Base-by-base conservation (phyloP, 2,888 invertebrate species). In the Syrphus vitripennis region DNA sequence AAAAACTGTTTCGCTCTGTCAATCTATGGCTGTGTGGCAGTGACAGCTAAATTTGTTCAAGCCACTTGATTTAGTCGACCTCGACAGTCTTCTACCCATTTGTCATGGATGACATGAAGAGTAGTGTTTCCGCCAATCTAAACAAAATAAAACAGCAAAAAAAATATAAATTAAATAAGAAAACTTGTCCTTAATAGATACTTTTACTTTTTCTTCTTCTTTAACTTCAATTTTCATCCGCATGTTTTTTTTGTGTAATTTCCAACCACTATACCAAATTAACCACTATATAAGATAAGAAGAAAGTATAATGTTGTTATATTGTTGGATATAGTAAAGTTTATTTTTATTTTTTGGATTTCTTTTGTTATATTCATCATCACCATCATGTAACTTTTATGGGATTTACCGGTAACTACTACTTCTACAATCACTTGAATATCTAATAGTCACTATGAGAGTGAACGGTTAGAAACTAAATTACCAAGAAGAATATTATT, bases 71-170 rank as follows among this genome's bases (percentile, higher is more conserved):
- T 61, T 50, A 34, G 61, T 48, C 37, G 45, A 45, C 26, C 50
- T 48, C 37, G 37, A 55, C 26, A 55, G 50, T 71, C 72, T 72
- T 72, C 40, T 65, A 50, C 40, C 69, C 37, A 83, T 78, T 79
- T 77, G 83, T 83, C 83, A 83, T 71, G 83, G 74, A 79, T 83
- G 79, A 83, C 74, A 83, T 78, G 42, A 48, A 71, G 70, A 71
- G 50, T 53, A 83, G 70, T 59, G 65, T 75, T 83, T 83, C 75
- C 83, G 80, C 79, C 63, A 75, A 57, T 70, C 75, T 40, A 50
- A 59, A 67, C 21, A 48, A 83, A 78, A 34, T 0, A 61, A 76
- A 69, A 59, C 40, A 4, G 42, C 42, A 34, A 19, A 59, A 34
- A 19, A 37, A 57, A 40, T n/a, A 61, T 9, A 61, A 61, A 59